Percentiles rank a stretch among this genome's conserved stretches.
These are phyloP conservation scores for Psylliodes chrysocephalus DNA, from an alignment of 2,888 invertebrate species.

Conservation along the genomic window DNA sequence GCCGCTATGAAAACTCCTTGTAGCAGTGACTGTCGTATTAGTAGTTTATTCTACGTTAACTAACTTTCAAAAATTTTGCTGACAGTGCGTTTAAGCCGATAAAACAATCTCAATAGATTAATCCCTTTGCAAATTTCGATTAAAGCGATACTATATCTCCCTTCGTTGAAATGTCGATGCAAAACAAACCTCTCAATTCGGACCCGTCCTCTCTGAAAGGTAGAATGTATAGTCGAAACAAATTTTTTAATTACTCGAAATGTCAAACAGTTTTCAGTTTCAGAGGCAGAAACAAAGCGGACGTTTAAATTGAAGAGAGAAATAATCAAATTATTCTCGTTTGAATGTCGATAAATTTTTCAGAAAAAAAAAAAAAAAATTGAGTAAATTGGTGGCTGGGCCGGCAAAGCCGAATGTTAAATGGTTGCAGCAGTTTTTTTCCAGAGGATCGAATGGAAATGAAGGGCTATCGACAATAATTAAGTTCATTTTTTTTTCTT, in stretches of 20 bases:
- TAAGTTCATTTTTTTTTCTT: not conserved
- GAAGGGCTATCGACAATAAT: not conserved
- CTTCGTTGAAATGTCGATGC: not conserved
- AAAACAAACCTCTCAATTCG: constrained; percentile 11
- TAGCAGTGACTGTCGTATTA: no score
- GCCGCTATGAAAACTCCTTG: no score
- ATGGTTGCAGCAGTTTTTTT: no score
- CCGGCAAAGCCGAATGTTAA: not conserved
- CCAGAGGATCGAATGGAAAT: not conserved
- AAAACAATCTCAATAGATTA: constrained; percentile 3
- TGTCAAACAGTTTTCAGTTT: constrained; percentile 25
- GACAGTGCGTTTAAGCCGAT: not conserved
- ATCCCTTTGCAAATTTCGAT: constrained; percentile 21
- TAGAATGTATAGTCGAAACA: constrained; percentile 14
- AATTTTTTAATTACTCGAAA: constrained; percentile 23
- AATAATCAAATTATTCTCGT: constrained; percentile 28
- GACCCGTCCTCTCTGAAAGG: constrained; percentile 15
- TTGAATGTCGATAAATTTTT: constrained; percentile 23
- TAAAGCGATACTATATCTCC: constrained; percentile 9
- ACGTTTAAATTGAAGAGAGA: constrained; percentile 16
- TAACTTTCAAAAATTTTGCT: no score
- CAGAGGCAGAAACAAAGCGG: constrained; percentile 15
- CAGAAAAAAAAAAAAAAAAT: constrained; percentile 3
- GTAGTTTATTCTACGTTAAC: no score
- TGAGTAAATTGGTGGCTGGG: constrained; percentile 7